These are phyloP conservation scores for Piscicola geometra DNA, from an alignment of 2,888 invertebrate species.

Conservation along the genomic window DNA sequence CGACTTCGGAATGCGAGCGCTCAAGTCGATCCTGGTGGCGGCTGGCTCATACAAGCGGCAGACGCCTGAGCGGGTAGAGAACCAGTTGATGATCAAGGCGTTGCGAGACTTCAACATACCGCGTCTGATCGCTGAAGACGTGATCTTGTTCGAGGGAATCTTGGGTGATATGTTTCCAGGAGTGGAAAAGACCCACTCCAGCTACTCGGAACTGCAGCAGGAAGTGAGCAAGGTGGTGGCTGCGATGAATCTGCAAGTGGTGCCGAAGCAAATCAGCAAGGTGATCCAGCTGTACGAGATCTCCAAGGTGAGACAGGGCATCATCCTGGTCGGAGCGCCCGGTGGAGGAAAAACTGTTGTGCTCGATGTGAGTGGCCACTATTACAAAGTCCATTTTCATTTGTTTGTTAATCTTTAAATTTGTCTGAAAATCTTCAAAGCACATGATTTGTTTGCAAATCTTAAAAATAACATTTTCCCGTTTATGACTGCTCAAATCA, in stretches of 20 bases:
- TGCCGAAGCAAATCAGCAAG: slow-evolving; percentile 70
- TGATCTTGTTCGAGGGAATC: slow-evolving; percentile 76
- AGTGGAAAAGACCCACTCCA: slow-evolving; percentile 70
- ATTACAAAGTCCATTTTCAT: not conserved
- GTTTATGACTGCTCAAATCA: not conserved
- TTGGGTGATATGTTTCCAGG: slow-evolving; percentile 84
- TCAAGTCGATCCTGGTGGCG: slow-evolving; percentile 74
- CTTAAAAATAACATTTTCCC: not conserved
- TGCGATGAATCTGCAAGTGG: slow-evolving; percentile 62
- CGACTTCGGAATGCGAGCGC: slow-evolving; percentile 73
- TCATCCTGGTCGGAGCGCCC: slow-evolving; percentile 85
- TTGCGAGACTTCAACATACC: slow-evolving; percentile 83
- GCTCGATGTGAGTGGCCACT: slow-evolving; percentile 61
- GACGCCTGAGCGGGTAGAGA: slow-evolving; percentile 76
- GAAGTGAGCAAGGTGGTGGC: slow-evolving; percentile 62
- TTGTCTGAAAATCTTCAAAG: not conserved
- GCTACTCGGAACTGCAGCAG: slow-evolving; percentile 69
- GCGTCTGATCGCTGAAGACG: slow-evolving; percentile 80
- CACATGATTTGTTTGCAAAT: not conserved
- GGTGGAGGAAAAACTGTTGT: slow-evolving; percentile 79
- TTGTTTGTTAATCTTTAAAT: not conserved
- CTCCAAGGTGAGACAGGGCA: slow-evolving; percentile 84
- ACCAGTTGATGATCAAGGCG: slow-evolving; percentile 72
- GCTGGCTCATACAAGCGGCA: slow-evolving; percentile 81
- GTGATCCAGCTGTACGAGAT: slow-evolving; percentile 82